A percentile compares a stretch with the other conserved stretches of the same genome.
Conservation (phyloP, 1,140 invertebrate genomes). For the Leptonema lineaticorne region DNA sequence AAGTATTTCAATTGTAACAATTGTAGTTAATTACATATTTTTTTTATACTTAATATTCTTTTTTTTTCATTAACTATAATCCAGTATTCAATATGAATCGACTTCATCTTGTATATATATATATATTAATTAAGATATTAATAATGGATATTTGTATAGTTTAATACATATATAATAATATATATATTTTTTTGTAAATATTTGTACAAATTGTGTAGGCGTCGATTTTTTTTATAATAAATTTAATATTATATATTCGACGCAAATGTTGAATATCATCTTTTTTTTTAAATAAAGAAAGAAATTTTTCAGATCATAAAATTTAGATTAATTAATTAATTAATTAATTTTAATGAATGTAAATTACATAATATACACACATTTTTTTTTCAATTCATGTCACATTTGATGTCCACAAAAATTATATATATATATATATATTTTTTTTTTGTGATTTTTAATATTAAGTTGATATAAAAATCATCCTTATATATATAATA, state of each 20-base stretch:
- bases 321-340: too few relatives aligned
- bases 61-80: too few relatives aligned
- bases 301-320: not conserved
- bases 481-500: too few relatives aligned
- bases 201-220: conserved; percentile 20
- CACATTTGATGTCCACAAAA: too few relatives aligned
- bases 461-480: too few relatives aligned
- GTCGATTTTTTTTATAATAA: conserved; percentile 1
- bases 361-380: too few relatives aligned
- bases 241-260: not conserved
- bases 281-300: not conserved
- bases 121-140: conserved; percentile 18
- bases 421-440: too few relatives aligned
- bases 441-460: too few relatives aligned
- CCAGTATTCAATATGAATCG: conserved; percentile 28
- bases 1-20: conserved; percentile 18
- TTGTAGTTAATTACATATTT: conserved; percentile 20
- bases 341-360: too few relatives aligned
- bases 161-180: too few relatives aligned
- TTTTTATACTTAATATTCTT: too few relatives aligned
- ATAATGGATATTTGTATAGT: conserved; percentile 23
- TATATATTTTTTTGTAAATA: conserved; percentile 17
- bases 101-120: conserved; percentile 20
- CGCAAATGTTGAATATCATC: not conserved
- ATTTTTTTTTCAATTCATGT: too few relatives aligned